These are phyloP conservation scores for Setipinna tenuifilis DNA, from an alignment of 2,797 vertebrate genomes.

Conservation along the genomic window DNA sequence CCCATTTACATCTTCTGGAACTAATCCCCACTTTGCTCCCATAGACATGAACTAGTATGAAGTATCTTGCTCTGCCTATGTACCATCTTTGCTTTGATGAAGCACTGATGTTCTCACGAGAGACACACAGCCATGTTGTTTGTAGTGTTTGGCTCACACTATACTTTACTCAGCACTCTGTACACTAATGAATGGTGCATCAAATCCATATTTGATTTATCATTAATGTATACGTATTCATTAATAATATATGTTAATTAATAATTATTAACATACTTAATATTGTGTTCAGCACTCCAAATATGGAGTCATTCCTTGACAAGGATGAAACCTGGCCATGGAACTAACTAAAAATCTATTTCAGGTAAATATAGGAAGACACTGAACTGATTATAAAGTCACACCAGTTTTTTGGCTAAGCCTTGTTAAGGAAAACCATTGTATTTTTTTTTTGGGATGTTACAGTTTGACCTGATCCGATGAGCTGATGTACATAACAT, in stretches of 20 bases:
- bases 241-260: no score
- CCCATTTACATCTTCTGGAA: no score
- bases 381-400: not conserved
- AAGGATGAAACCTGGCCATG: not conserved
- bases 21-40: no score
- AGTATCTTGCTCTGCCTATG: no score
- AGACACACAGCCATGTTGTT: not conserved
- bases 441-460: slow-evolving; percentile 48
- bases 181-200: slow-evolving; percentile 47
- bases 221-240: no score
- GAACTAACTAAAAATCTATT: not conserved
- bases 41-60: no score
- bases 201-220: slow-evolving; percentile 50
- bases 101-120: slow-evolving; percentile 21
- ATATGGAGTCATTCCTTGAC: not conserved
- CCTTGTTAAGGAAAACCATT: slow-evolving; percentile 1
- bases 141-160: not conserved
- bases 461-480: slow-evolving; percentile 54
- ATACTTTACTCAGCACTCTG: not conserved
- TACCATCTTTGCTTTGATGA: not conserved
- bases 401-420: slow-evolving; percentile 28
- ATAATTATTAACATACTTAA: no score
- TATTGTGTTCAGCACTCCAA: slow-evolving; percentile 11
- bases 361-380: not conserved
- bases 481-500: slow-evolving; percentile 63